Evolutionary conservation across 2,113 vertebrate genomes (phyloP), one percentile per base, ranked within the genome.

Genomic region (Lichenostomus cassidix): DNA sequence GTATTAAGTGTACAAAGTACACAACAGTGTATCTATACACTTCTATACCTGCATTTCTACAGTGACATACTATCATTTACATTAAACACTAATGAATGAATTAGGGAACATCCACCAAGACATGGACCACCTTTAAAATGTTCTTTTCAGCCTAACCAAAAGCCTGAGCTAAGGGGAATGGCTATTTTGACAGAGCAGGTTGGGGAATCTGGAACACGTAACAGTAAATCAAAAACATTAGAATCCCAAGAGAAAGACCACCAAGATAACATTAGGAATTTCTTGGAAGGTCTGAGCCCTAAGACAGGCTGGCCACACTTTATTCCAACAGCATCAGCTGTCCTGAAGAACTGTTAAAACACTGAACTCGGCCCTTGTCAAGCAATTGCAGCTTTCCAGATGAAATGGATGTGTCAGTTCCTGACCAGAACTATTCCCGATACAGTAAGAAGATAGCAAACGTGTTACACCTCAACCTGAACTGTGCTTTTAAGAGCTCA

Each of bases 371-470:
- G 33, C 39, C 31, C 74, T 58, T 74, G 10, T 58, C 37, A 50
- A 56, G 46, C 24, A 69, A 81, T 0, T 39, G 37, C 59, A 89
- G 44, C 15, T 31, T 87, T 77, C 63, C 37, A 73, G 12, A 17
- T 13, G 4, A 77, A 2, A 4, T 20, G 29, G 35, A 55, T 31
- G 16, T 19, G 41, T 25, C 33, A 27, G 49, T 21, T 89, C 23
- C 68, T 15, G 12, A 71, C 5, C 16, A 89, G 41, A 83, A 71
- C 35, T 22, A 55, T 13, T 71, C 47, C 17, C 21, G 63, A 2
- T 12, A 18, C 29, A 85, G 16, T 0, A 2, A 20, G 25, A 68
- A 59, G 21, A 59, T 0, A 56, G 33, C 10, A 0, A 29, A 76
- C 4, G 1, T 1, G 0, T 47, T 52, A 33, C 31, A 87, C 8